Evolutionary conservation across 2,888 invertebrate species (phyloP).

Genomic region (Drosophila buzzatii): DNA sequence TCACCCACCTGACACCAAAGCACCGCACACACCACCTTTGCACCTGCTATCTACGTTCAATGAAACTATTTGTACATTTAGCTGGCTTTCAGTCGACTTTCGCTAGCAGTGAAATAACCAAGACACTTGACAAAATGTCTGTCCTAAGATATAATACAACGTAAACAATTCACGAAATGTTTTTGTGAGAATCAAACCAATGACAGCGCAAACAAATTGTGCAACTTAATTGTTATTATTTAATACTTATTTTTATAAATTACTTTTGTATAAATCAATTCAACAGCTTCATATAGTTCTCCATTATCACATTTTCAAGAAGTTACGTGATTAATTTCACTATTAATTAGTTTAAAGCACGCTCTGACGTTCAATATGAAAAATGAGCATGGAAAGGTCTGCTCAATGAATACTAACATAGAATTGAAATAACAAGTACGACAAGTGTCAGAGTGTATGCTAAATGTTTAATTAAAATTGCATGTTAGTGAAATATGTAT

Average conservation of each 20-base stretch:
- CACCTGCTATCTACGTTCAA: background rate
- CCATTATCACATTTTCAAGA: background rate
- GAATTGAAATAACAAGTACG: background rate
- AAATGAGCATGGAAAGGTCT: background rate
- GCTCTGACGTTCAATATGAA: background rate
- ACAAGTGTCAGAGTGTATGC: background rate
- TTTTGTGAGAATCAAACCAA: background rate
- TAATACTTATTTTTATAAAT: no score
- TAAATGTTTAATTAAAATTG: conserved; percentile 1
- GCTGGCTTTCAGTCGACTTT: conserved; percentile 27
- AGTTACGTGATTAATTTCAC: background rate
- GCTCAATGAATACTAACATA: background rate
- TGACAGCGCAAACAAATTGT: no score
- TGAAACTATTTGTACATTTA: background rate
- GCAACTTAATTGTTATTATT: no score
- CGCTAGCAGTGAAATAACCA: conserved; percentile 13
- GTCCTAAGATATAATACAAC: background rate
- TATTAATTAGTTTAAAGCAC: background rate
- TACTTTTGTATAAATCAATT: no score
- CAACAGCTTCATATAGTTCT: background rate
- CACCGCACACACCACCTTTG: conserved; percentile 1
- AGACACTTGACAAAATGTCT: background rate
- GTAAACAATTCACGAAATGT: background rate
- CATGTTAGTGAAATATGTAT: background rate
- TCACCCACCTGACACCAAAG: conserved; percentile 6